phyloP scores from a whole-genome alignment of 2,113 vertebrate species.

The Lepus timidus region DNA sequence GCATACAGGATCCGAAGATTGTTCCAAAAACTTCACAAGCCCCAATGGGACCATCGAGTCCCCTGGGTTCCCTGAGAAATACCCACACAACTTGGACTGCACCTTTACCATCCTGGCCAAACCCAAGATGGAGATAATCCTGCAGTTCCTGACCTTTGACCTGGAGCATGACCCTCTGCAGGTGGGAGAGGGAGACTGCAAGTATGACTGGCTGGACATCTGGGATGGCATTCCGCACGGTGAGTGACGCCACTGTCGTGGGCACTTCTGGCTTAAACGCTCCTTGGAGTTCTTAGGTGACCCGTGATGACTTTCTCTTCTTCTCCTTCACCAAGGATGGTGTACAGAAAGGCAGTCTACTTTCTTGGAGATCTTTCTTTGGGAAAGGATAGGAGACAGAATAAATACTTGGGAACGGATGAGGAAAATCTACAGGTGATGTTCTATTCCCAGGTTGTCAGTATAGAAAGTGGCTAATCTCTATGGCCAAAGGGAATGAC shows the following conservation, averaged over 20 bases:
- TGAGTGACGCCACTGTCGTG: slow-evolving; percentile 82
- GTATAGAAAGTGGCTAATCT: background rate
- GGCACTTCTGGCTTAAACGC: background rate
- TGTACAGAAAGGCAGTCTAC: background rate
- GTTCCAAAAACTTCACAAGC: slow-evolving; percentile 97
- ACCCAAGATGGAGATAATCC: slow-evolving; percentile 96
- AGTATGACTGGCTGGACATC: slow-evolving; percentile 99
- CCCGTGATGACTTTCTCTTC: background rate
- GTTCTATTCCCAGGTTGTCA: background rate
- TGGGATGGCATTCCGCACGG: slow-evolving; percentile 98
- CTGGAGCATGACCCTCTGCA: slow-evolving; percentile 97
- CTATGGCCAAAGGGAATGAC: background rate
- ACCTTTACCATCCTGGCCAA: slow-evolving; percentile 97
- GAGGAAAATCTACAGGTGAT: background rate
- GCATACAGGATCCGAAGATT: slow-evolving; percentile 96
- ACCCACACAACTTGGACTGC: slow-evolving; percentile 98
- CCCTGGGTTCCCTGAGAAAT: slow-evolving; percentile 98
- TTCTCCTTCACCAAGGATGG: background rate
- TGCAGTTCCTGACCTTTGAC: slow-evolving; percentile 97
- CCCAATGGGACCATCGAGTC: slow-evolving; percentile 95
- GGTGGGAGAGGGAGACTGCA: slow-evolving; percentile 96
- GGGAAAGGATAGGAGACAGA: background rate
- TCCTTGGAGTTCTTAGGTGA: background rate
- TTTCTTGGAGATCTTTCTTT: slow-evolving; percentile 25
- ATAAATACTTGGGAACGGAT: background rate